A percentile compares a stretch with the other conserved stretches of the same genome.
phyloP scores from a whole-genome alignment of 2,113 vertebrate species.

The Paralichthys olivaceus region DNA sequence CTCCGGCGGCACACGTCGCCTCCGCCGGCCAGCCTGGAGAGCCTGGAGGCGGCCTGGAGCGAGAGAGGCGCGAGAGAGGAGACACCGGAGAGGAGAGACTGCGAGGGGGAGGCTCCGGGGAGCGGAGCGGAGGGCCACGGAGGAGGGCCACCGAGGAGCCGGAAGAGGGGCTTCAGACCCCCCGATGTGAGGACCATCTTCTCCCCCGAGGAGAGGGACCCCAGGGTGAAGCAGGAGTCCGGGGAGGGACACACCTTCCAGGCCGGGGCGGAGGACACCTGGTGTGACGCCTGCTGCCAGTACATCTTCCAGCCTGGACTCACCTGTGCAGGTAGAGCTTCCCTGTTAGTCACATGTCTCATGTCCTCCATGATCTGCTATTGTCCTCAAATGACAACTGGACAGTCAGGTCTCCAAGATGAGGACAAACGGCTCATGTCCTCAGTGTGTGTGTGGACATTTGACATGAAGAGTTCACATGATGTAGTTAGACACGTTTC shows the following conservation, averaged over 20 bases:
- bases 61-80: constrained; percentile 13
- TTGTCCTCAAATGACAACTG: too few relatives aligned
- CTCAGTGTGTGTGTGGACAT: too few relatives aligned
- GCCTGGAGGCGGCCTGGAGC: constrained; percentile 63
- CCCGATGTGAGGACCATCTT: constrained; percentile 86
- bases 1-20: constrained; percentile 71
- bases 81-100: neutral
- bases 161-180: constrained; percentile 77
- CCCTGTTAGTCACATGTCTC: neutral
- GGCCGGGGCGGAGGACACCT: constrained; percentile 52
- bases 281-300: constrained; percentile 82
- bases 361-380: too few relatives aligned
- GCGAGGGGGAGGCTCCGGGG: neutral
- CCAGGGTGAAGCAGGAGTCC: constrained; percentile 76
- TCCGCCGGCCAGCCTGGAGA: constrained; percentile 82
- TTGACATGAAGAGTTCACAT: too few relatives aligned
- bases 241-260: constrained; percentile 82
- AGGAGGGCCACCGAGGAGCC: constrained; percentile 50
- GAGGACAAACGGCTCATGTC: too few relatives aligned
- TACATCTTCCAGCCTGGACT: constrained; percentile 74
- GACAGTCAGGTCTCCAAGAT: too few relatives aligned
- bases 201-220: constrained; percentile 69
- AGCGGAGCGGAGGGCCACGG: constrained; percentile 37
- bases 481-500: too few relatives aligned
- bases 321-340: constrained; percentile 77